Conservation (phyloP, 2,888 invertebrate species). For the Chymomyza fuscimana region DNA sequence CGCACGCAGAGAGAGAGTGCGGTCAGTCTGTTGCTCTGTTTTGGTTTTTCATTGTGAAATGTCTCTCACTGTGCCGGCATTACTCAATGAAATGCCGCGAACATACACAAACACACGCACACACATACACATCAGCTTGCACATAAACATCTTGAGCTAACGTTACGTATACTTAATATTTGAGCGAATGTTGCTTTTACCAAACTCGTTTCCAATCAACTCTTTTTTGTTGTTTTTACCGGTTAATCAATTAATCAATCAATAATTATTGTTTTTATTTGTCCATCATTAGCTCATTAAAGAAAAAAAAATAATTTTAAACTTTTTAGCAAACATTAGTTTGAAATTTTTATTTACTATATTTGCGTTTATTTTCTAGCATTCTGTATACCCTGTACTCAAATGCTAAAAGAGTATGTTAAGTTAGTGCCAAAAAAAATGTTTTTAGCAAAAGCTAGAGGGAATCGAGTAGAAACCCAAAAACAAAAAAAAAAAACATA, state of each 20-base stretch:
- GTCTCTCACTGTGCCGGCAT: conserved; percentile 41
- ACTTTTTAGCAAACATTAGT: not conserved
- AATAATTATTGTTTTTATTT: conserved; percentile 1
- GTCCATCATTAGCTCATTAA: conserved; percentile 10
- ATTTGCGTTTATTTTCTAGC: conserved; percentile 10
- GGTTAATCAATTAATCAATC: conserved; percentile 8
- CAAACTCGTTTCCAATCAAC: conserved; percentile 46
- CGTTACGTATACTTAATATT: conserved; percentile 53
- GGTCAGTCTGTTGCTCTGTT: conserved; percentile 48
- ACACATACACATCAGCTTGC: conserved; percentile 1
- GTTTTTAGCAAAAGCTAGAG: too few species aligned
- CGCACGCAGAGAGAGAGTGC: not conserved
- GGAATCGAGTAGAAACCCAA: too few species aligned
- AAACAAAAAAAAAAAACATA: too few species aligned
- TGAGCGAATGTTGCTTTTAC: conserved; percentile 31
- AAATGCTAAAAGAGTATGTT: too few species aligned
- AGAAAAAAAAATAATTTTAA: conserved; percentile 1
- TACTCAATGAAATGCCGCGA: conserved; percentile 34
- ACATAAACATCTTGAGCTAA: conserved; percentile 28
- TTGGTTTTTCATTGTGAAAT: conserved; percentile 46
- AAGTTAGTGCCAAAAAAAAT: too few species aligned
- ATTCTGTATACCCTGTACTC: too few species aligned
- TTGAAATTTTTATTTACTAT: conserved; percentile 10
- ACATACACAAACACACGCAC: conserved; percentile 17
- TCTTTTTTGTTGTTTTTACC: not conserved